These are phyloP conservation scores for Corythornis cristatus DNA, from an alignment of 2,113 vertebrate species.

Conservation along the genomic window DNA sequence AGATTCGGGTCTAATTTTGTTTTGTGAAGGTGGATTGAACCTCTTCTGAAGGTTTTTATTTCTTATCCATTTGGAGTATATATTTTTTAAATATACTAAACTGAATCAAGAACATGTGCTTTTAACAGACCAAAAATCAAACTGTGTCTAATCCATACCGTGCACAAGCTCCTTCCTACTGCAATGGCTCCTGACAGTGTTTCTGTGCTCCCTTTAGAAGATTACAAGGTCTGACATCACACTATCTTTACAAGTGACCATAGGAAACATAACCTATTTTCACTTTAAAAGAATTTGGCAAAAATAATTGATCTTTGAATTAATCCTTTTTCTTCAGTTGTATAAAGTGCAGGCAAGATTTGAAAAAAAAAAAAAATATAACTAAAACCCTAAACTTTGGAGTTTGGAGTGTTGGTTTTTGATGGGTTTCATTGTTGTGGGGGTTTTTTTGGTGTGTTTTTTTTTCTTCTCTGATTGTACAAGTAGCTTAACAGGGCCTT, in stretches of 20 bases:
- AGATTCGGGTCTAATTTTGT: background rate
- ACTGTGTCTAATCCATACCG: background rate
- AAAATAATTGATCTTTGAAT: background rate
- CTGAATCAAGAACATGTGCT: background rate
- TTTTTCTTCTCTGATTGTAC: background rate
- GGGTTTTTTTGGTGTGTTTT: background rate
- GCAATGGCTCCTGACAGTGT: background rate
- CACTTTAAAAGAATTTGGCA: background rate
- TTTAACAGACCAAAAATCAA: background rate
- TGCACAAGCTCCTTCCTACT: background rate
- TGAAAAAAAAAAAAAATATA: background rate
- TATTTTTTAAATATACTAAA: background rate
- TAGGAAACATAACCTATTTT: background rate
- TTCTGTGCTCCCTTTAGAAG: background rate
- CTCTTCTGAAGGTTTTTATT: background rate
- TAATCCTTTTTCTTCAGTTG: background rate
- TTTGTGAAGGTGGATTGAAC: background rate
- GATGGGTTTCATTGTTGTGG: background rate
- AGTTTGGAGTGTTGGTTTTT: background rate
- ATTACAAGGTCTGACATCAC: background rate
- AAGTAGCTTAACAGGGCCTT: background rate
- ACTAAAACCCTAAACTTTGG: background rate
- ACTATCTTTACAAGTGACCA: background rate
- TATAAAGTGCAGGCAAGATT: background rate
- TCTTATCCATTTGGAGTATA: background rate